Evolutionary conservation across 1,140 invertebrate species (phyloP), one percentile per base, ranked within the genome.

Genomic region (Cecropterus lyciades): DNA sequence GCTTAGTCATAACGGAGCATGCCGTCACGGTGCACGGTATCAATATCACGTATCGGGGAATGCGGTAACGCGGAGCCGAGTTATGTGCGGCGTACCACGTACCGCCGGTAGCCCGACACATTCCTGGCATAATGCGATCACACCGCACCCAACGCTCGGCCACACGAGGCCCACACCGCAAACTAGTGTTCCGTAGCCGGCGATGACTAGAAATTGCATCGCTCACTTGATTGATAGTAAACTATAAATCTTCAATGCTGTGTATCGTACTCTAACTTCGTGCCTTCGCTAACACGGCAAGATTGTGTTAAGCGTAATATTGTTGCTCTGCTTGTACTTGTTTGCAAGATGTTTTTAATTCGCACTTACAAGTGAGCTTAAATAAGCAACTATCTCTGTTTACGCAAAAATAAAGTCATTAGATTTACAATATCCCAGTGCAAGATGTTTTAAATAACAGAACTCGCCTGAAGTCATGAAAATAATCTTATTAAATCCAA

Each of bases 61-160:
- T 81, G 79, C 72, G 71, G 72, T 65, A 69, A 68, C 69, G 72
- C 71, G 67, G 65, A 13, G 67, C 69, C 72, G 67, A 62, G 73
- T 69, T 65, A 83, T 72, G 74, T 75, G 73, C 71, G 73, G 75
- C 68, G 48, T 60, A 69, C 77, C 75, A 64, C 75, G 72, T 65
- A 74, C 73, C 69, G 52, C 51, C 70, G 71, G 66, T 67, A 67
- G 75, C 24, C 60, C 65, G 52, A 70, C 81, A 83, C 81, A 83
- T 83, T 80, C 80, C 80, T 56, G 53, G 67, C 57, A 46, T 60
- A 65, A 70, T 66, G 59, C 56, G 52, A 59, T 66, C 64, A 63
- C 66, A 59, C 64, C 65, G 64, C 68, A 43, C 66, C 64, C 56
- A 71, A 46, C 55, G 20, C 42, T 57, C 10, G 15, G 43, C 43